phyloP scores from a whole-genome alignment of 2,888 invertebrate species.

The Athrips mouffetella region DNA sequence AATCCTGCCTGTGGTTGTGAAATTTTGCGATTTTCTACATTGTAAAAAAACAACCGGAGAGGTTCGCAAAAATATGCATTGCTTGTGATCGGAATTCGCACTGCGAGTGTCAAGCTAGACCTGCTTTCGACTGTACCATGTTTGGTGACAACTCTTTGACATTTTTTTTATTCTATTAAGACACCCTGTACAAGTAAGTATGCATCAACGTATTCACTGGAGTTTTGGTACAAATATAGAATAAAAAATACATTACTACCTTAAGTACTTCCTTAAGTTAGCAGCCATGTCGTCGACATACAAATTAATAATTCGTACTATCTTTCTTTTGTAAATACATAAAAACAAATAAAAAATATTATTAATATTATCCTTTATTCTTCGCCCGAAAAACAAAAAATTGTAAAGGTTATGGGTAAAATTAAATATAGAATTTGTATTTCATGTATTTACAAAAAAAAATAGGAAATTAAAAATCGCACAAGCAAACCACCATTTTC shows the following conservation, averaged over 20 bases:
- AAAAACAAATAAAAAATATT: too few relatives aligned
- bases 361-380: too few relatives aligned
- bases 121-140: too few relatives aligned
- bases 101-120: too few relatives aligned
- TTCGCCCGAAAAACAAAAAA: slow-evolving; percentile 13
- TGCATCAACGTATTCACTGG: slow-evolving; percentile 43
- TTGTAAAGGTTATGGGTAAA: background rate
- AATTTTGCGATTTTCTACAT: too few relatives aligned
- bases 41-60: background rate
- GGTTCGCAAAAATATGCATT: too few relatives aligned
- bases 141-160: too few relatives aligned
- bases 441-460: slow-evolving; percentile 15
- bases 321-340: slow-evolving; percentile 30
- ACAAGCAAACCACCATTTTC: slow-evolving; percentile 17
- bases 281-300: slow-evolving; percentile 45
- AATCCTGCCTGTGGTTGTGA: too few relatives aligned
- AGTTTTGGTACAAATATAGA: slow-evolving; percentile 44
- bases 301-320: slow-evolving; percentile 14
- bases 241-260: slow-evolving; percentile 26
- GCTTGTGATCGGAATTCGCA: too few relatives aligned
- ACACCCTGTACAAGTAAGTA: slow-evolving; percentile 9
- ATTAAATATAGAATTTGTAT: too few relatives aligned
- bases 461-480: slow-evolving; percentile 11
- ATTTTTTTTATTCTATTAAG: background rate
- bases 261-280: slow-evolving; percentile 64